Evolutionary conservation across 2,888 invertebrate species (phyloP), one percentile per base, ranked within the genome.

Genomic region (Antheraea yamamai): DNA sequence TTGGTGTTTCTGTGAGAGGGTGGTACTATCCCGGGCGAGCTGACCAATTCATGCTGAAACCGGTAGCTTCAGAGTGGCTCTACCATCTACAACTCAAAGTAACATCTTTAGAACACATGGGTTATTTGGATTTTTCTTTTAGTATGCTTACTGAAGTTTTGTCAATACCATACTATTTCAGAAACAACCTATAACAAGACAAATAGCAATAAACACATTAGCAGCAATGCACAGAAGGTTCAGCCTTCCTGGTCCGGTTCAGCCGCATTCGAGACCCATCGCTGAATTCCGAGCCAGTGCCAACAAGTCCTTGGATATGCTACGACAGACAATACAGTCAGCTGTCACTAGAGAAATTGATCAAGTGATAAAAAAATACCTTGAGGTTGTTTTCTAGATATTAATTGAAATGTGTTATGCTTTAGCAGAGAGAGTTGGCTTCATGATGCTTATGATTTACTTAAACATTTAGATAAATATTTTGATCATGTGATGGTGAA

Each of bases 321-420:
- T 97, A 71, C 89, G 97, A 73, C 97, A 97, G 88, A 97, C 97
- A 81, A 93, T 98, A 84, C 98, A 97, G 90, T 96, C 96, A 78
- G 96, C 96, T 73, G 97, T 97, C 64, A 97, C 97, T 82, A 96
- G 96, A 85, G 97, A 97, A 85, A 97, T 97, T 83, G 96, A 97
- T 91, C 95, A 96, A 88, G 96, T 97, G 73, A 96, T 98, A 77
- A 96, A 96, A 83, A 97, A 97, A 85, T 97, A 97, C 91, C 92
- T 97, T 77, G 97, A 97, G 91, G 97, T 97, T 64, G 26, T 10
- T 61, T 23, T 61, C 80, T 86, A 88, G 84, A 73, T 51, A 73
- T 51, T 73, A 58, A 70, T 73, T 39, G 20, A 76, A 52, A 61
- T 20, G 51, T 61, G 16, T 55, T 55, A 52, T n/a, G 23, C 2